phyloP scores from a whole-genome alignment of 1,140 invertebrate species.

The Ips nitidus region DNA sequence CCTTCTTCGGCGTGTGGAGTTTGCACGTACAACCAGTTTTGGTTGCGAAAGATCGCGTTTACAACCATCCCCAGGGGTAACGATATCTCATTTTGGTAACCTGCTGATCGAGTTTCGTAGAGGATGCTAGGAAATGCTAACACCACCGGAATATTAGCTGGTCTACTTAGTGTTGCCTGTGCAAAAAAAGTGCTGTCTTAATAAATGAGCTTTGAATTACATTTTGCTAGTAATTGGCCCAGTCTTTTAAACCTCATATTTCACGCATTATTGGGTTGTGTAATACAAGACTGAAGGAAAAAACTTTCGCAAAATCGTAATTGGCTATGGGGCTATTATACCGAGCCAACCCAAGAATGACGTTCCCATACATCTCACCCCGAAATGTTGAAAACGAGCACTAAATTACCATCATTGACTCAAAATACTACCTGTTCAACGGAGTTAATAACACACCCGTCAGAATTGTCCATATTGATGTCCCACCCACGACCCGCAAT shows the following conservation, averaged over 20 bases:
- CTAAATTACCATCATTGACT: constrained; percentile 13
- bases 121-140: constrained; percentile 71
- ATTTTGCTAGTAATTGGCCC: background rate
- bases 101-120: constrained; percentile 70
- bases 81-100: constrained; percentile 68
- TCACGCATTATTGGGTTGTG: no score
- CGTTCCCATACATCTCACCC: constrained; percentile 15
- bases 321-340: no score
- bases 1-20: constrained; percentile 78
- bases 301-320: no score
- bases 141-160: constrained; percentile 80
- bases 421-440: constrained; percentile 27
- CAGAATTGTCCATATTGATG: constrained; percentile 13
- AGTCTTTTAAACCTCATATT: background rate
- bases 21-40: constrained; percentile 80
- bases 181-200: constrained; percentile 39
- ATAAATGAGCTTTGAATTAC: background rate
- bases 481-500: constrained; percentile 24
- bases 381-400: constrained; percentile 19
- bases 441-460: constrained; percentile 17
- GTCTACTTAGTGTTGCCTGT: constrained; percentile 69
- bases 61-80: constrained; percentile 80
- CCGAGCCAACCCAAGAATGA: background rate
- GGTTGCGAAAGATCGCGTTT: constrained; percentile 81
- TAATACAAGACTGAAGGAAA: no score